Evolutionary conservation across 2,797 vertebrate genomes (phyloP).

Genomic region (Discoglossus pictus): DNA sequence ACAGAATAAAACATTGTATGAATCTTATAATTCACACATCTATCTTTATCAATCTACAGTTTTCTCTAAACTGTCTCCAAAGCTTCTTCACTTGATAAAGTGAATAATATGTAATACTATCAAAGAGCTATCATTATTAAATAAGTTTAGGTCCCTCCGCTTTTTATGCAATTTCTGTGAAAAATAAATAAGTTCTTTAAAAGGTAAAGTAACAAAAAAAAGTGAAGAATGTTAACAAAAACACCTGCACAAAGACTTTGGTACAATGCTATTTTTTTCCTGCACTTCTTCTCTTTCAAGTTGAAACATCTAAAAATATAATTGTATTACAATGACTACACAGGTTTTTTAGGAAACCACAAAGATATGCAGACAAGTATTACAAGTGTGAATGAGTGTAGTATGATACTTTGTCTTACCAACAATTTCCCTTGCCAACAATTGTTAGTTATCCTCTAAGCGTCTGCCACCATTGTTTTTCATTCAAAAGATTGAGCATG

Average conservation of each 20-base stretch:
- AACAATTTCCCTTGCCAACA: too few species aligned
- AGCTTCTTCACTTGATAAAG: conserved; percentile 64
- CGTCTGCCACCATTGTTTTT: too few species aligned
- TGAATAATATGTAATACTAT: conserved; percentile 67
- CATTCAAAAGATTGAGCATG: too few species aligned
- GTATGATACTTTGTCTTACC: too few species aligned
- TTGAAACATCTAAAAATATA: too few species aligned
- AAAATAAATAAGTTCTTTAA: conserved; percentile 65
- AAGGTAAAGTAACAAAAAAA: conserved; percentile 57
- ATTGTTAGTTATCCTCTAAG: too few species aligned
- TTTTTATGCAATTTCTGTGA: conserved; percentile 59
- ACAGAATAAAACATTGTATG: conserved; percentile 33
- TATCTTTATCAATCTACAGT: conserved; percentile 55
- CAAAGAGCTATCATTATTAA: conserved; percentile 64
- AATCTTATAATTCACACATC: conserved; percentile 49
- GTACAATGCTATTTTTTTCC: conserved; percentile 23
- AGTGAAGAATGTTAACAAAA: conserved; percentile 47
- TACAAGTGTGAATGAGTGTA: too few species aligned
- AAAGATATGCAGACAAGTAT: too few species aligned
- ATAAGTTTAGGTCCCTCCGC: conserved; percentile 60
- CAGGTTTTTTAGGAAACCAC: too few species aligned
- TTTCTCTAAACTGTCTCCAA: conserved; percentile 57
- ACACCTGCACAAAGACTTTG: conserved; percentile 35
- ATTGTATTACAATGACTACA: too few species aligned
- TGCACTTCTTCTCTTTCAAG: conserved; percentile 9